Base-by-base conservation (phyloP, 2,113 vertebrate genomes). In the Tamias sibiricus region DNA sequence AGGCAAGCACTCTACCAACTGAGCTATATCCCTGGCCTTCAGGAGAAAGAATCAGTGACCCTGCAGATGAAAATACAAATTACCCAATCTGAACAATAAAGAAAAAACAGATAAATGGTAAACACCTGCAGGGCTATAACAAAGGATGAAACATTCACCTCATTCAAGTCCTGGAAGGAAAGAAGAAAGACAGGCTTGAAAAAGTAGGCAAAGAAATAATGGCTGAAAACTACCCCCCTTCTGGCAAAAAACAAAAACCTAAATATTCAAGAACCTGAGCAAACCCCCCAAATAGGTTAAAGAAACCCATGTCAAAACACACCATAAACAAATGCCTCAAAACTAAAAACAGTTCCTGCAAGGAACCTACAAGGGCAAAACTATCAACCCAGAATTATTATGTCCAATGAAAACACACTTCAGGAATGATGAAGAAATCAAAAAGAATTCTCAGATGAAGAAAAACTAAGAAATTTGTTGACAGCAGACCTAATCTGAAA, bases 361-460 rank as follows among this genome's bases (percentile, higher is more conserved):
- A n/a, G n/a, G 88, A 68, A 71, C 26, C 37, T 80, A 22, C 20
- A 59, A 86, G 10, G 35, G 24, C 40, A 90, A 90, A 92, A 75
- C 17, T 87, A 22, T 82, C 47, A 42, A 52, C 13, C 8, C 49
- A 82, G n/a, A 90, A 77, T 74, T 47, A 87, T 68, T 68, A 72
- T 13, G 79, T 57, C n/a, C 17, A 86, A 16, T 52, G 59, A 81
- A 89, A 75, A 90, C 62, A 96, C 26, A 40, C 30, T 82, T 90
- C 75, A 81, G 59, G 47, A 52, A 93, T 81, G 12, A 86, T 68
- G 11, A 13, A 81, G 7, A 90, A 96, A 93, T 75, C 42, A 86
- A 90, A 86, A 90, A n/a, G 62, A 8, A 44, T 68, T 82, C 87
- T 90, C 49, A 93, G 13, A 69, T 69, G 40, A 90, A 93, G 40